Base-by-base conservation (phyloP, 2,797 vertebrate genomes). In the Galaxias olidus region DNA sequence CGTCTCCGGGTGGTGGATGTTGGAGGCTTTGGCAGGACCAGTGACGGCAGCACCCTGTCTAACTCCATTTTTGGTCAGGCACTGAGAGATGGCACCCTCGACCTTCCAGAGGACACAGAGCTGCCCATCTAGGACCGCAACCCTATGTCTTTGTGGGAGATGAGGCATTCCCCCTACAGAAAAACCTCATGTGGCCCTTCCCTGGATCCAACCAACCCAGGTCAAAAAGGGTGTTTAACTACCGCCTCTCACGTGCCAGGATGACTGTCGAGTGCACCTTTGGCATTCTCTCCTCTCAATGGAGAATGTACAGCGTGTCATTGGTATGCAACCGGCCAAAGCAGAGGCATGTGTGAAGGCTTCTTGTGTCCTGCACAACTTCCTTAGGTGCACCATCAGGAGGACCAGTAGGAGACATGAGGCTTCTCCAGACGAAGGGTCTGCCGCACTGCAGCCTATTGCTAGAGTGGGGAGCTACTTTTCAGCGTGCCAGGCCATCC, bases 81-180 rank as follows among this genome's bases (percentile, higher is more conserved):
- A 9, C 50, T 52, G 10, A 52, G 50, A 17, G 50, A 19, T 9
- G 50, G 50, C 50, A 10, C 8, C 15, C 7, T 52, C 9, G n/a
- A 17, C 50, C 15, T 19, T 2, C 15, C 50, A 15, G 7, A 52
- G 5, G 50, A 11, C 9, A 52, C 2, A 30, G 15, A 45, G 43
- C 58, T 11, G 58, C 8, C 14, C 44, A 60, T 18, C 9, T 17
- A n/a, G 44, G 58, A 46, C 43, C 58, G 5, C 6, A 15, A n/a
- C 42, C 42, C 15, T n/a, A 60, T 19, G 43, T 60, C 9, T 60
- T 60, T 30, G 9, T 60, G n/a, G 58, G 43, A 19, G 43, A 60
- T 45, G 43, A 60, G 43, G 43, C 44, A 9, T 60, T 60, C 10
- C 43, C 58, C 12, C 58, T 60, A 1, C 43, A 17, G 48, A 51